Evolutionary conservation across 2,888 invertebrate genomes (phyloP), one percentile per base, ranked within the genome.

Genomic region (Prenolepis imparis): DNA sequence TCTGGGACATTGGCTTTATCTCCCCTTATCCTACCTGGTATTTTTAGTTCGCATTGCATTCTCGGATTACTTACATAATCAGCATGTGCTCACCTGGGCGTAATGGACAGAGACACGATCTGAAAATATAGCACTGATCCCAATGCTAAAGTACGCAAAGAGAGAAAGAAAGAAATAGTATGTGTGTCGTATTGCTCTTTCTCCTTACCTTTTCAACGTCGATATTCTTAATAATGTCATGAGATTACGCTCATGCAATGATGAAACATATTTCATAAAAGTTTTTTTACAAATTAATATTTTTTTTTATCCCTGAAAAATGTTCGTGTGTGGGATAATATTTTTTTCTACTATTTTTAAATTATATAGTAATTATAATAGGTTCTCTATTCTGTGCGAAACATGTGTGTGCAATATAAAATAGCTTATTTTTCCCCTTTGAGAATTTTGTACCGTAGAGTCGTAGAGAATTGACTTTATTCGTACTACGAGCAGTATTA

Each of bases 41-140:
- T 55, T 12, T 55, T 39, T 67, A 67, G 24, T 55, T 55, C 75
- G 12, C 52, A 24, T 28, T 57, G n/a, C 67, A 39, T 15, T 77
- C 67, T 77, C 77, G n/a, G 8, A 28, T 77, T 77, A 57, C 67
- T 67, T 28, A 52, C 48, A 28, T n/a, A 77, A 67, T 55, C 77
- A 77, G 64, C 24, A 36, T 36, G 8, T 28, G n/a, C 18, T 36
- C 67, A 77, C 67, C 39, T 67, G 55, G 66, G 66, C 44, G 36
- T 21, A 36, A 63, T 21, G n/a, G 0, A 36, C 4, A 6, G 24
- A 1, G n/a, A 52, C n/a, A 67, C n/a, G 21, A 6, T 55, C 8
- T 52, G 12, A 44, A 75, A 28, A 28, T 2, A 28, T 66, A 52
- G 24, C 21, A 32, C 41, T 44, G 21, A 63, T 48, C 5, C 32